Evolutionary conservation across 2,797 vertebrate genomes (phyloP).

Genomic region (Anniella stebbinsi): DNA sequence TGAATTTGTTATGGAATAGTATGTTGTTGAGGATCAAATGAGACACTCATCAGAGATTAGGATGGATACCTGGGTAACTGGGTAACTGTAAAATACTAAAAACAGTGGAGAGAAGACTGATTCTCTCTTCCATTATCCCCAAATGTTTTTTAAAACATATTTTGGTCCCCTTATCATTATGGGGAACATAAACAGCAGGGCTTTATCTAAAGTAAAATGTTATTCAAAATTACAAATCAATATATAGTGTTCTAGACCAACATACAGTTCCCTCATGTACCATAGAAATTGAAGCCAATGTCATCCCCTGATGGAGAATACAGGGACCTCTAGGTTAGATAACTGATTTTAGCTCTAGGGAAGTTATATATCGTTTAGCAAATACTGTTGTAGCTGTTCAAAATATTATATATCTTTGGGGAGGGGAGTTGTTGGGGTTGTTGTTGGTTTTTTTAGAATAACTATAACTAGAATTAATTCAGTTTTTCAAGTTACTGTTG

Average conservation of each 20-base stretch:
- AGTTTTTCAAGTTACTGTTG: background rate
- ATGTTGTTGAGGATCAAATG: background rate
- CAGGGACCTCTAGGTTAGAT: conserved; percentile 21
- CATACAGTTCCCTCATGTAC: conserved; percentile 29
- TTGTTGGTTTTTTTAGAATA: background rate
- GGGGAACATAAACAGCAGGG: background rate
- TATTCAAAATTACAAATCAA: conserved; percentile 14
- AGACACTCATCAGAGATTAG: background rate
- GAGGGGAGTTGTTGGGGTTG: background rate
- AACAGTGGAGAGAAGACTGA: background rate
- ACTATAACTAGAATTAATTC: conserved; percentile 1
- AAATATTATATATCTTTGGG: background rate
- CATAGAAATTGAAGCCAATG: conserved; percentile 43
- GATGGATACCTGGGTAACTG: no score
- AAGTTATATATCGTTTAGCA: conserved; percentile 22
- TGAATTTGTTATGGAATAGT: background rate
- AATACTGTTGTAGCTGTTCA: conserved; percentile 9
- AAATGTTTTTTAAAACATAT: background rate
- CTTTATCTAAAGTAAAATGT: background rate
- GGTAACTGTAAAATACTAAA: no score
- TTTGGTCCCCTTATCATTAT: background rate
- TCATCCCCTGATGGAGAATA: conserved; percentile 27
- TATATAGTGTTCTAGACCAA: conserved; percentile 27
- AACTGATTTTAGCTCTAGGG: conserved; percentile 21
- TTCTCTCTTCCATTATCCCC: background rate